These are phyloP conservation scores for Genyomyrus donnyi DNA, from an alignment of 2,113 vertebrate species.

Conservation along the genomic window DNA sequence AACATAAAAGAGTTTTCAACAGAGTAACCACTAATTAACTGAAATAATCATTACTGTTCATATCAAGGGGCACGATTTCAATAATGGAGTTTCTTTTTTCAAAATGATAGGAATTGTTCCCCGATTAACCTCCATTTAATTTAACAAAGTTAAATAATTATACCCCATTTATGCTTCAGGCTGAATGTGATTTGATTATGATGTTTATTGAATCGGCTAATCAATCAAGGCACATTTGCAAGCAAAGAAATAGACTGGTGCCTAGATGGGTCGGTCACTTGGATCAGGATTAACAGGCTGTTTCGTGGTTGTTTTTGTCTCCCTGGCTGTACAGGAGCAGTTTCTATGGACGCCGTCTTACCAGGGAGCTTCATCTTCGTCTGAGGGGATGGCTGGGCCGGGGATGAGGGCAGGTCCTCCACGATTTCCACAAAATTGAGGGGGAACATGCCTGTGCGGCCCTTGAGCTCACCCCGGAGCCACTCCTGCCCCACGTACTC, in stretches of 20 bases:
- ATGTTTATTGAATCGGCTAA: neutral
- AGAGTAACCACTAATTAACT: neutral
- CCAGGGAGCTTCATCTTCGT: slow-evolving; percentile 46
- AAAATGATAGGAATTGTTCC: neutral
- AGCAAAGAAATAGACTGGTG: neutral
- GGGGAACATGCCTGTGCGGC: slow-evolving; percentile 73
- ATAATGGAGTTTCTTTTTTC: neutral
- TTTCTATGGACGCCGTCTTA: slow-evolving; percentile 18
- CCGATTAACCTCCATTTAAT: neutral
- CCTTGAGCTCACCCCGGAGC: slow-evolving; percentile 73
- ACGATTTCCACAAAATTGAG: slow-evolving; percentile 83
- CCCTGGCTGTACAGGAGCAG: neutral
- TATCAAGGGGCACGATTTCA: neutral
- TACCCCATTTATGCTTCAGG: neutral
- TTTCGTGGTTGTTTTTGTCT: neutral
- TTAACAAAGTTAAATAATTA: neutral
- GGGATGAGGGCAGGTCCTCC: slow-evolving; percentile 67
- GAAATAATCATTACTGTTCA: neutral
- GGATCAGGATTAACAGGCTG: neutral
- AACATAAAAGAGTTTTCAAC: neutral
- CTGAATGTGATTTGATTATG: neutral
- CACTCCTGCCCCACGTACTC: slow-evolving; percentile 81
- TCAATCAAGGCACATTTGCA: neutral
- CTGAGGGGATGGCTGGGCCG: slow-evolving; percentile 22
- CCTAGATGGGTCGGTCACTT: neutral